These are phyloP conservation scores for Drosophila gaucha DNA, from an alignment of 2,888 invertebrate species.

Conservation along the genomic window DNA sequence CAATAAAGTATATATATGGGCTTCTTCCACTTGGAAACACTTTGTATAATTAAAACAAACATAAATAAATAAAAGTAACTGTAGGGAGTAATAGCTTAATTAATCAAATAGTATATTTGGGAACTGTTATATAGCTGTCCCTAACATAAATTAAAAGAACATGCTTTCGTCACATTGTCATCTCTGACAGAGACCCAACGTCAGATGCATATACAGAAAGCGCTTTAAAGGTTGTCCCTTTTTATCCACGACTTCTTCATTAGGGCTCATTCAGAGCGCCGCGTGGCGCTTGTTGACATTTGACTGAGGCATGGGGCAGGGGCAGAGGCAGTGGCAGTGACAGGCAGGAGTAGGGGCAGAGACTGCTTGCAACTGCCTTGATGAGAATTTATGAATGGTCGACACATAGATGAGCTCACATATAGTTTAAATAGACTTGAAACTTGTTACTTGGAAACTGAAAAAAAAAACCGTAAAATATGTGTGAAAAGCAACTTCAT, in stretches of 20 bases:
- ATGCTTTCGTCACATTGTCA: conserved; percentile 43
- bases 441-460: conserved; percentile 19
- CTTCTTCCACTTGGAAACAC: too few species aligned
- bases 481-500: conserved; percentile 63
- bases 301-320: conserved; percentile 49
- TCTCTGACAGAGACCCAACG: conserved; percentile 27
- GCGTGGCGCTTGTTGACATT: conserved; percentile 78
- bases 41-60: conserved; percentile 11
- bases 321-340: conserved; percentile 9
- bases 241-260: conserved; percentile 61
- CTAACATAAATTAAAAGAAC: conserved; percentile 18
- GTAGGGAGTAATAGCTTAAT: conserved; percentile 17
- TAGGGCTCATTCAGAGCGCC: conserved; percentile 67
- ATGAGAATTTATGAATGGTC: conserved; percentile 71
- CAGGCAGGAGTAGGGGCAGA: background rate
- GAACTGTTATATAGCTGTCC: conserved; percentile 11
- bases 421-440: conserved; percentile 21
- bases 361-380: conserved; percentile 34
- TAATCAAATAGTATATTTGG: conserved; percentile 24
- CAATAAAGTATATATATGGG: too few species aligned
- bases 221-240: conserved; percentile 42
- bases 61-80: too few species aligned
- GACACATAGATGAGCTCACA: conserved; percentile 42
- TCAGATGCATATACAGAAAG: conserved; percentile 14
- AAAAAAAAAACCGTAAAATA: conserved; percentile 53